phyloP scores from a whole-genome alignment of 2,888 invertebrate species.

The Druceiella hillmani region DNA sequence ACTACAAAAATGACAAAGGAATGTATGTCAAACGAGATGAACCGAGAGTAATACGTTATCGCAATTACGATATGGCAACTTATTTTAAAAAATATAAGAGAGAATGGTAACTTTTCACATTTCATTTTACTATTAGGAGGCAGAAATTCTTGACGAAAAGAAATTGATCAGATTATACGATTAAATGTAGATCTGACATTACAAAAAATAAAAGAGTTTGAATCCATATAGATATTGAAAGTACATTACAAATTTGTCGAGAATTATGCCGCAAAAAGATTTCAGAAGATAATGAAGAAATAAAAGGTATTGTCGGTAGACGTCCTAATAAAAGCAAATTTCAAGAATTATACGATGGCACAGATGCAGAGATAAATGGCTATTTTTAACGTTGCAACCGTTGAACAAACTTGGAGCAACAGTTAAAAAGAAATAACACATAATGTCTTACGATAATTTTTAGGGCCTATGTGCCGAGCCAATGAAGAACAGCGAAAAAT shows the following conservation, averaged over 20 bases:
- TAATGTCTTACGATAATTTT: no score
- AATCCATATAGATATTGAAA: slow-evolving; percentile 29
- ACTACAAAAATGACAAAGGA: slow-evolving; percentile 22
- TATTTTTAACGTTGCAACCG: no score
- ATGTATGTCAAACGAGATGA: slow-evolving; percentile 24
- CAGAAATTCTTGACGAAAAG: slow-evolving; percentile 30
- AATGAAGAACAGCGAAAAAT: slow-evolving; percentile 14
- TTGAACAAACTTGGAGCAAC: no score
- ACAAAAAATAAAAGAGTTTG: slow-evolving; percentile 27
- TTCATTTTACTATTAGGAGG: slow-evolving; percentile 32
- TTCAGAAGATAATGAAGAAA: no score
- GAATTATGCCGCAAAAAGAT: slow-evolving; percentile 17
- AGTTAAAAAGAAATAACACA: no score
- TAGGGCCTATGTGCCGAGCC: no score
- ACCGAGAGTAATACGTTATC: slow-evolving; percentile 30
- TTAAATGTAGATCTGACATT: slow-evolving; percentile 28
- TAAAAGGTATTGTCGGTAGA: no score
- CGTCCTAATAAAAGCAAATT: no score
- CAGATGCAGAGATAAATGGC: no score
- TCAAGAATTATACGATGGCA: no score
- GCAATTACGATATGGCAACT: slow-evolving; percentile 30
- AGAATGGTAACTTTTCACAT: slow-evolving; percentile 31
- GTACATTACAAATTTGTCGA: slow-evolving; percentile 24
- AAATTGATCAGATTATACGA: slow-evolving; percentile 29
- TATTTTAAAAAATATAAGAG: slow-evolving; percentile 29